These are phyloP conservation scores for Trichoplusia ni DNA, from an alignment of 1,140 invertebrate genomes.

Conservation along the genomic window DNA sequence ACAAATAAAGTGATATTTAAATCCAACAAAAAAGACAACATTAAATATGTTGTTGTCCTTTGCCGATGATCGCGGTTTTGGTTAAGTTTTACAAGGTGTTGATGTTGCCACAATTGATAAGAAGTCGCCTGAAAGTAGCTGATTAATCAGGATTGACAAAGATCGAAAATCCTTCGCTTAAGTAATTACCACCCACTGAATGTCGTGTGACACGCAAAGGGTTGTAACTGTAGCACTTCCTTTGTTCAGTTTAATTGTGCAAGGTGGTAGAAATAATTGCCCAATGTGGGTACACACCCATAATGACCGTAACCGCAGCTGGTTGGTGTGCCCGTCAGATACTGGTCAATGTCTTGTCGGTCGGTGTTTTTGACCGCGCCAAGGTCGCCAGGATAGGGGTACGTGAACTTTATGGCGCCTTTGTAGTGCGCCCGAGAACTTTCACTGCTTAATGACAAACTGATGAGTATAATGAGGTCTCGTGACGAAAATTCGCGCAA, in stretches of 20 bases:
- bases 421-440: not conserved
- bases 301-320: conserved; percentile 54
- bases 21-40: no score
- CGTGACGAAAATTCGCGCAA: conserved; percentile 29
- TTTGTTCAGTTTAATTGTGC: conserved; percentile 68
- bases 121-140: no score
- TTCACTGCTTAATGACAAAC: not conserved
- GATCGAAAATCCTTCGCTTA: not conserved
- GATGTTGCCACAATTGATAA: not conserved
- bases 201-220: conserved; percentile 67
- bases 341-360: conserved; percentile 65
- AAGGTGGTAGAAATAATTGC: conserved; percentile 66
- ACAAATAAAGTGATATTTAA: no score
- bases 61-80: not conserved
- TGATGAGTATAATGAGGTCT: conserved; percentile 11
- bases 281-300: conserved; percentile 60
- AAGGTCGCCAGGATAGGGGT: conserved; percentile 67
- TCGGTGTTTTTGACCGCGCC: conserved; percentile 64
- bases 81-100: not conserved
- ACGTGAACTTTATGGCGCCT: conserved; percentile 53
- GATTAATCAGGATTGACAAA: not conserved
- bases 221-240: conserved; percentile 57
- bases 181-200: conserved; percentile 48
- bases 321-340: conserved; percentile 39
- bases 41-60: no score